Evolutionary conservation across 2,797 vertebrate species (phyloP).

Genomic region (Myripristis murdjan): DNA sequence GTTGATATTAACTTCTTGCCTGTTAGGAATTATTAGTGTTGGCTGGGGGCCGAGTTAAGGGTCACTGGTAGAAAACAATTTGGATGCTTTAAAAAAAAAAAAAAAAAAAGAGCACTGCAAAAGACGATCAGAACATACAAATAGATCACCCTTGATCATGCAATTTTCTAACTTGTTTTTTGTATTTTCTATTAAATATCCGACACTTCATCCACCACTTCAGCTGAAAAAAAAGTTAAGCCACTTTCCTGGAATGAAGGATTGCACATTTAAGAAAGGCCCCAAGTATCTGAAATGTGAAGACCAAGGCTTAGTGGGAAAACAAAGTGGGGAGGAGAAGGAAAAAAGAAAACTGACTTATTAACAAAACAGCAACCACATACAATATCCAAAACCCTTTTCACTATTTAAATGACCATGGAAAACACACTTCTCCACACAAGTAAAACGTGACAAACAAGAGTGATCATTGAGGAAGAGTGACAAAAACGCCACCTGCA

Average conservation of each 20-base stretch:
- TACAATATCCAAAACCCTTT: neutral
- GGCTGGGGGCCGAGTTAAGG: constrained; percentile 35
- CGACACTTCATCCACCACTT: neutral
- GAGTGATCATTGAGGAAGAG: constrained; percentile 13
- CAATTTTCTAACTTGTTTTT: constrained; percentile 3
- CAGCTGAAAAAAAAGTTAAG: neutral
- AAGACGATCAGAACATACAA: constrained; percentile 23
- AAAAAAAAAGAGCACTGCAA: neutral
- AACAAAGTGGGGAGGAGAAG: neutral
- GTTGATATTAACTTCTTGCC: constrained; percentile 13
- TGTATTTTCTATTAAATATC: neutral
- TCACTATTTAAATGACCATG: neutral
- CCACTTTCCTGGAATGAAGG: constrained; percentile 20
- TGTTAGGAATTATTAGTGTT: neutral
- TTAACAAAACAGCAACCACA: neutral
- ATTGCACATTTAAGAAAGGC: constrained; percentile 25
- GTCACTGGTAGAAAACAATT: constrained; percentile 42
- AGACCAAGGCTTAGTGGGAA: neutral
- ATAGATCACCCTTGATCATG: constrained; percentile 3
- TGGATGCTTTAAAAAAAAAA: constrained; percentile 23
- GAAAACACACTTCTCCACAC: constrained; percentile 36
- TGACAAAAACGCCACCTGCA: constrained; percentile 3
- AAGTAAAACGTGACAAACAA: constrained; percentile 35
- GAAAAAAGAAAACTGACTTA: neutral
- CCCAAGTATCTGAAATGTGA: constrained; percentile 23